Evolutionary conservation across 53 echinoderm and acorn worm genomes (phyloP), one percentile per base, ranked within the genome.

Genomic region (Henricia sp.): DNA sequence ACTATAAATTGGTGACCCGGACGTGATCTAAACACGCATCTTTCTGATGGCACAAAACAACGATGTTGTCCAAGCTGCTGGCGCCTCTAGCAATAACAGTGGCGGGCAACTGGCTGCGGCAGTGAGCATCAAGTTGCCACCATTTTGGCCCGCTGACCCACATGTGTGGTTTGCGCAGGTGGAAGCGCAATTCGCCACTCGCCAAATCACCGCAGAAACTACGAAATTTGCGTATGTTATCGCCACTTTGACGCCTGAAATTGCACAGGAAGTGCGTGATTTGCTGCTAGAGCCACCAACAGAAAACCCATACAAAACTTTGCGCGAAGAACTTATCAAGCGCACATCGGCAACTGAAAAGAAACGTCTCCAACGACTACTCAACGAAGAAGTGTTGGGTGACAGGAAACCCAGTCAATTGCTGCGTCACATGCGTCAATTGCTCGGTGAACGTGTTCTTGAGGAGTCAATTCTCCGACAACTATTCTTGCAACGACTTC

Each of bases 311-410:
- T 69, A 69, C 46, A 35, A 40, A n/a, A 69, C 41, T 4, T 17
- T 69, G 19, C 14, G 25, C 11, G 70, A 69, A 4, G 40, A 69
- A 23, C 70, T 69, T 17, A 44, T 69, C 41, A 69, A 69, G 27
- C 4, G 39, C 20, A 69, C 41, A 69, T 37, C 40, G 4, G 46
- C 46, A 24, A 19, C 70, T 44, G 70, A 69, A 44, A 37, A 69
- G 40, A 69, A 67, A 20, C 5, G 67, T 4, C 55, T 55, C 4
- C 55, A 55, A 19, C 55, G 21, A 55, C 55, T 55, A 12, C 60
- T 60, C 3, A 60, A 25, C 30, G 60, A 60, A 14, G 60, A 60
- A 21, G 60, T 60, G 26, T 32, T 26, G 26, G 60, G 60, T 8
- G 60, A 27, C 60, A 25, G 60, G 13, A 60, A 60, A 6, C 60